Evolutionary conservation across 2,113 vertebrate species (phyloP), one percentile per base, ranked within the genome.

Genomic region (Turnix velox): DNA sequence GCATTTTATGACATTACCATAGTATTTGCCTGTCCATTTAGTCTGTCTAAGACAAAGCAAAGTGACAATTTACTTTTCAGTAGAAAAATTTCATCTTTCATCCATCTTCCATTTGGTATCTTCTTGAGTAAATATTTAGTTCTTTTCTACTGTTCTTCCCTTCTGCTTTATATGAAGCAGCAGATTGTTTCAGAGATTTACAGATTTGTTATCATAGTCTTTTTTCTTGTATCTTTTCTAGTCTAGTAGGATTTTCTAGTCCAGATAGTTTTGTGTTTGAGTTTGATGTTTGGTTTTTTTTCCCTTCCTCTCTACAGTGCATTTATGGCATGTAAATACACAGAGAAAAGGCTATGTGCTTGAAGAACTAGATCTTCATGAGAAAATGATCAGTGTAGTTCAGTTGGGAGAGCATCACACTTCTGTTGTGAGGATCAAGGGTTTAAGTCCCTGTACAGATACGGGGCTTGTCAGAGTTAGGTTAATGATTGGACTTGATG

Each of bases 271-370:
- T n/a, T n/a, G n/a, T n/a, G n/a, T 65, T 30, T 23, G 9, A 11
- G 39, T 52, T 62, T 75, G 31, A 62, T 45, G 16, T 27, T 67
- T 67, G 40, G 8, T 33, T 49, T 61, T 31, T 13, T 4, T 18
- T 12, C 3, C 4, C 0, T 6, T 2, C 9, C n/a, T 37, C 71
- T 43, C 14, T 33, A 5, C 11, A 16, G 14, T 49, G 15, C 23
- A 45, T 10, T 57, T 65, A 27, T 1, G 15, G 8, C 14, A 13
- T 48, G 15, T 31, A 12, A 13, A 18, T 35, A 35, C 12, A 28
- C 14, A 87, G 73, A 55, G 25, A 48, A 61, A n/a, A 43, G 14
- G 9, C n/a, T 6, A 18, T 43, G 30, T 22, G 2, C 27, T 54
- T 75, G 22, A 68, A 76, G 78, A 79, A 27, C 5, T 8, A 31